A percentile compares a stretch with the other conserved stretches of the same genome.
phyloP scores from a whole-genome alignment of 1,140 invertebrate genomes.

The Bombus terrestris region DNA sequence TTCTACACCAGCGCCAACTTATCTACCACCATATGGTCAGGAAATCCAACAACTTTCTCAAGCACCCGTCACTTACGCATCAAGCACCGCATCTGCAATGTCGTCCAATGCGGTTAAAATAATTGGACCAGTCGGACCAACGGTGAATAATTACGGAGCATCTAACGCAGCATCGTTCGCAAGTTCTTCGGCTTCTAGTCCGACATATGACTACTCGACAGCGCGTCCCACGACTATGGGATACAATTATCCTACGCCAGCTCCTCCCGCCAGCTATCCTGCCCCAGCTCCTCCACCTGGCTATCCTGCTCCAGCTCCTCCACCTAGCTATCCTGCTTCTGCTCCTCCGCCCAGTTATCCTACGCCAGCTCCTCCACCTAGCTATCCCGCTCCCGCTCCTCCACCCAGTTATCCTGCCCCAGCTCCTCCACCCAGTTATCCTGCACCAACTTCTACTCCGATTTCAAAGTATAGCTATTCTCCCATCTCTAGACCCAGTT shows the following conservation, averaged over 20 bases:
- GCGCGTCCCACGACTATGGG: background rate
- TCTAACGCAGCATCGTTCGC: background rate
- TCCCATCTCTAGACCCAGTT: background rate
- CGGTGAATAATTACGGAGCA: background rate
- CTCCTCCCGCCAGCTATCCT: background rate
- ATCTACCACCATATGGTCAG: conserved; percentile 60
- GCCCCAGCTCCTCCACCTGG: background rate
- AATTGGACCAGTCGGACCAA: background rate
- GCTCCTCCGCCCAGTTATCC: background rate
- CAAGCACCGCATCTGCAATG: background rate
- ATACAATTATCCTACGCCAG: background rate
- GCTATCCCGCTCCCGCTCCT: background rate
- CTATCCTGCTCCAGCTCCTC: background rate
- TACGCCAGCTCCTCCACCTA: background rate
- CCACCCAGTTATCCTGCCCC: background rate
- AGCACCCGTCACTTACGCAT: background rate
- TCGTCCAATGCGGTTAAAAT: background rate
- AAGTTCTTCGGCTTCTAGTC: background rate
- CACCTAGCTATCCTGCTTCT: background rate
- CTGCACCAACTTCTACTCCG: background rate
- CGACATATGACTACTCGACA: background rate
- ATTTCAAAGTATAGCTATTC: background rate
- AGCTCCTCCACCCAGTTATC: background rate
- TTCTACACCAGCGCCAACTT: conserved; percentile 67
- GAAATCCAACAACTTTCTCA: background rate